These are phyloP conservation scores for Pectinophora gossypiella DNA, from an alignment of 1,140 invertebrate species.

Conservation along the genomic window DNA sequence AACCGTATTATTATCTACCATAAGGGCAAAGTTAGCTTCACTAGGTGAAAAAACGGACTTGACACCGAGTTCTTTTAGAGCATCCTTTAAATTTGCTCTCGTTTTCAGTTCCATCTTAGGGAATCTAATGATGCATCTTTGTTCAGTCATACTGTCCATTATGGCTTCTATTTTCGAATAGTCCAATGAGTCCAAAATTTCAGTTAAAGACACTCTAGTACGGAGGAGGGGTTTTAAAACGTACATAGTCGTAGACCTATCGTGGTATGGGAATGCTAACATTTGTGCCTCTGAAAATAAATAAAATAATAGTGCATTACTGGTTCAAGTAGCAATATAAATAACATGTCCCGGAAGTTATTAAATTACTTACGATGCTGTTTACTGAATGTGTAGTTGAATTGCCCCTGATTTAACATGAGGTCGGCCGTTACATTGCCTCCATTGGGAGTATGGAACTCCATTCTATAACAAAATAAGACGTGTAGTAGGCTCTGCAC, in stretches of 20 bases:
- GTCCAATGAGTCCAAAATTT: conserved; percentile 75
- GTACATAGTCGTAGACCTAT: conserved; percentile 80
- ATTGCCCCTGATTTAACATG: conserved; percentile 51
- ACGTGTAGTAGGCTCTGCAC: no score
- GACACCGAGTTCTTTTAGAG: conserved; percentile 78
- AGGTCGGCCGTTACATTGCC: conserved; percentile 36
- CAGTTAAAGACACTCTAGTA: conserved; percentile 54
- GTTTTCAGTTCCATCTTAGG: conserved; percentile 83
- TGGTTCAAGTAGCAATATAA: no score
- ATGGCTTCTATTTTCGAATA: conserved; percentile 72
- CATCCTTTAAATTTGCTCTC: conserved; percentile 72
- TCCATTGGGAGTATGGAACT: conserved; percentile 34
- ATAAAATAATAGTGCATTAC: no score
- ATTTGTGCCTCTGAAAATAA: conserved; percentile 76
- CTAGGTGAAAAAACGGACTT: conserved; percentile 78
- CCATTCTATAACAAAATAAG: conserved; percentile 33
- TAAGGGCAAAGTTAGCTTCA: conserved; percentile 78
- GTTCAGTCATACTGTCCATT: conserved; percentile 65
- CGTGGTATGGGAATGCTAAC: conserved; percentile 85
- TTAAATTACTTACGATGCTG: no score
- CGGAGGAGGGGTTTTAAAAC: conserved; percentile 78
- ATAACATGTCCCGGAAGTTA: no score
- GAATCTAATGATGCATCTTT: conserved; percentile 76
- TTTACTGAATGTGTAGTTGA: conserved; percentile 37
- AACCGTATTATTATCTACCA: conserved; percentile 56